Evolutionary conservation across 2,797 vertebrate genomes (phyloP).

Genomic region (Mus caroli): DNA sequence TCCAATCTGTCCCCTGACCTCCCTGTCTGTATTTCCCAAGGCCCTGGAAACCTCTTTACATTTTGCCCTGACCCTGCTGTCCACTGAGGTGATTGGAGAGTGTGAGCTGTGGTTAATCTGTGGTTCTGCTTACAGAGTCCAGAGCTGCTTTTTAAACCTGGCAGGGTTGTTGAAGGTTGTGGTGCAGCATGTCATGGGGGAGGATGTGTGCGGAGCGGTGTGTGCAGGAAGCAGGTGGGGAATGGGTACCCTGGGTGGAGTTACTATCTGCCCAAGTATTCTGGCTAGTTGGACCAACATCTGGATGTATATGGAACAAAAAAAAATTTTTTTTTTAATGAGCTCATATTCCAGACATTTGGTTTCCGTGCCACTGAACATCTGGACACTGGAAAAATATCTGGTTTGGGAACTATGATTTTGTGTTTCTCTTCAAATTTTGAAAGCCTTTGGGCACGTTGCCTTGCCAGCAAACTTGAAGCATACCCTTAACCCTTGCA

Average conservation of each 20-base stretch:
- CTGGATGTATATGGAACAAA: neutral
- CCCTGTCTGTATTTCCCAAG: neutral
- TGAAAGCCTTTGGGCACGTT: neutral
- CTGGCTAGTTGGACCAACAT: slow-evolving; percentile 14
- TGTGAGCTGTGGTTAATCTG: neutral
- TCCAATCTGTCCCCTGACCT: no score
- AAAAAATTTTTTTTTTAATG: neutral
- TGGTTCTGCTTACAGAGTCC: neutral
- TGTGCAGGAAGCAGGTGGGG: neutral
- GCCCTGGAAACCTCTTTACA: neutral
- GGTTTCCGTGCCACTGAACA: slow-evolving; percentile 52
- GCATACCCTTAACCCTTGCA: neutral
- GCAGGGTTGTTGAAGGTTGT: neutral
- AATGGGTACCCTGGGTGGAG: neutral
- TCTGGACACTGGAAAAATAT: slow-evolving; percentile 54
- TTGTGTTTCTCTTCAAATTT: slow-evolving; percentile 27
- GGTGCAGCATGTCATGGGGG: neutral
- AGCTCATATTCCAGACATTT: slow-evolving; percentile 11
- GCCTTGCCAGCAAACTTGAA: neutral
- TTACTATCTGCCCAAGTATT: neutral
- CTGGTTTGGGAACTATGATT: slow-evolving; percentile 40
- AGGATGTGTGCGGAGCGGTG: neutral
- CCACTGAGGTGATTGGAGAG: neutral
- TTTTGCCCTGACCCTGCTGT: neutral
- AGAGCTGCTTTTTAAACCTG: neutral